Base-by-base conservation (phyloP, 2,888 invertebrate genomes). In the Iselma pallidipennis region DNA sequence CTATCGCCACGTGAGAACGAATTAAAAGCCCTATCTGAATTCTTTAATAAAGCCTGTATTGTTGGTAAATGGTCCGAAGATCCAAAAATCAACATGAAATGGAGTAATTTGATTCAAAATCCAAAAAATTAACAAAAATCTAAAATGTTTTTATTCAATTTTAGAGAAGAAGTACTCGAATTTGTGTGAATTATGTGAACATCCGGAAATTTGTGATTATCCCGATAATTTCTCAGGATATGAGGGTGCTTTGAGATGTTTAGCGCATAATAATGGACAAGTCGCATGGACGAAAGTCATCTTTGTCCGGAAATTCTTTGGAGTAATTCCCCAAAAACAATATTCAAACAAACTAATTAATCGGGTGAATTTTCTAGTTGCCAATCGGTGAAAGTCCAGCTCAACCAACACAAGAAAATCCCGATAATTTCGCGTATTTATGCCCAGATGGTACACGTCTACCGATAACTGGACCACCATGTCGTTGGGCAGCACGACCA, bases 281-380 rank as follows among this genome's bases (percentile, higher is more conserved):
- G 89, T 96, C 2, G 95, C 95, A 12, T 94, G 92, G 83, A 92
- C 92, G 12, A 94, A 93, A 79, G 89, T 91, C 63, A 90, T 91
- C 72, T 92, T 85, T 72, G 91, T 93, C 37, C 85, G 88, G 74
- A 88, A 90, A 78, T 91, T 91, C 85, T 92, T 93, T 76, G 91
- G 91, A 58, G 89, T 90, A 81, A 82, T 19, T 26, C 16, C 16
- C 0, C 16, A n/a, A n/a, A n/a, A n/a, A n/a, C n/a, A n/a, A n/a
- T n/a, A n/a, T n/a, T n/a, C n/a, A n/a, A n/a, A n/a, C n/a, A n/a
- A n/a, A n/a, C n/a, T n/a, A n/a, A n/a, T 21, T 19, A 21, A 42
- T 42, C 21, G 0, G 16, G 6, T 4, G 0, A 2, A 42, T 42
- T 33, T 66, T 72, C 1, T 70, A 89, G 88, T 82, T 91, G 14